Conservation (phyloP, 2,797 vertebrate genomes). For the Lagorchestes hirsutus region DNA sequence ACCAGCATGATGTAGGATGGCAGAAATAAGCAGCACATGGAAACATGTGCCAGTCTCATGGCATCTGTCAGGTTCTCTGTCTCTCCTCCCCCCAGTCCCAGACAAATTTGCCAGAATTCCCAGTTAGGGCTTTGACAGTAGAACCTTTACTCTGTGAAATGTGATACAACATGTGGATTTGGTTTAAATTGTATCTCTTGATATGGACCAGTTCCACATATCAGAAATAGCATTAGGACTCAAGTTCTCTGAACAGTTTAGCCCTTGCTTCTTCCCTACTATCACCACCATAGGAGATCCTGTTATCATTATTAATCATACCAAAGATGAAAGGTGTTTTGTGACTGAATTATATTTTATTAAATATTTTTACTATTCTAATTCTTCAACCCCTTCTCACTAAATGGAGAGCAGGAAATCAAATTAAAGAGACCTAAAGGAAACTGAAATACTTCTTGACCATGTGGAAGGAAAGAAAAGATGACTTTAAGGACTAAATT, state of each 20-base stretch:
- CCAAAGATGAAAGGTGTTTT: neutral
- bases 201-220: neutral
- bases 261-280: neutral
- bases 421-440: neutral
- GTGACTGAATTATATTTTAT: neutral
- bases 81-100: neutral
- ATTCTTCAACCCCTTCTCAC: neutral
- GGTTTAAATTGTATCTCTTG: conserved; percentile 32
- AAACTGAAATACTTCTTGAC: neutral
- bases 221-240: neutral
- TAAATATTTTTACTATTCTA: neutral
- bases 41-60: neutral
- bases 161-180: neutral
- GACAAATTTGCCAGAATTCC: neutral
- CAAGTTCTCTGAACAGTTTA: too few relatives aligned
- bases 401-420: neutral
- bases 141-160: conserved; percentile 33
- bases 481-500: neutral
- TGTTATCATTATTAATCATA: neutral
- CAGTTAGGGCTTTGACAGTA: neutral
- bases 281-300: neutral
- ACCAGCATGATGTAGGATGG: neutral
- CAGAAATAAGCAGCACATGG: neutral
- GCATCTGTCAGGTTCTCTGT: neutral
- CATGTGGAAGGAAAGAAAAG: neutral